Conservation (phyloP, 2,888 invertebrate genomes). For the Tipula helvola region DNA sequence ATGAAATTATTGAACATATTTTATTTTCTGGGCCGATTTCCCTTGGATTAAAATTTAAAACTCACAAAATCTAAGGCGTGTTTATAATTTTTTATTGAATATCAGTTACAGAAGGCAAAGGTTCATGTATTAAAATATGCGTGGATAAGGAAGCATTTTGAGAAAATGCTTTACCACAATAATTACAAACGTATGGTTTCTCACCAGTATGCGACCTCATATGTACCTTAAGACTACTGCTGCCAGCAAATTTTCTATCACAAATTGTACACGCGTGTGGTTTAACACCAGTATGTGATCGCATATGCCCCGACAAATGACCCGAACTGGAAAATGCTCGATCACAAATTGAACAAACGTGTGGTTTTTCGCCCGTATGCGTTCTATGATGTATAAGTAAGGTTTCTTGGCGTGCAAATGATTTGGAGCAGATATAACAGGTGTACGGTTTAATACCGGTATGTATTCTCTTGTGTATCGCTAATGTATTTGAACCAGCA, state of each 20-base stretch:
- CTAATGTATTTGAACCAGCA: conserved; percentile 20
- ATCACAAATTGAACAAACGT: conserved; percentile 18
- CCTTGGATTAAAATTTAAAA: background rate
- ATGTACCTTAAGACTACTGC: conserved; percentile 20
- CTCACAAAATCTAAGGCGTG: background rate
- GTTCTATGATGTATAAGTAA: conserved; percentile 18
- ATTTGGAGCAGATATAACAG: conserved; percentile 18
- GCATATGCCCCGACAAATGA: conserved; percentile 19
- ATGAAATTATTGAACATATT: background rate
- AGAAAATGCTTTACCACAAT: conserved; percentile 19
- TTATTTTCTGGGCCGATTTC: background rate
- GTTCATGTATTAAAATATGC: conserved; percentile 8
- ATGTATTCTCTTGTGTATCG: conserved; percentile 21
- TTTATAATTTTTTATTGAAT: background rate
- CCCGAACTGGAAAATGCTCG: conserved; percentile 19
- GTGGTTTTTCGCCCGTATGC: conserved; percentile 18
- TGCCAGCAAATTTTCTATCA: conserved; percentile 17
- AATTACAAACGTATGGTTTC: conserved; percentile 17
- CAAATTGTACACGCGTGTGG: conserved; percentile 17
- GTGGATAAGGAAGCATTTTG: conserved; percentile 4
- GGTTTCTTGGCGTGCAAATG: conserved; percentile 19
- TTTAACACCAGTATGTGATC: conserved; percentile 18
- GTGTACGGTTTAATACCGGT: conserved; percentile 18
- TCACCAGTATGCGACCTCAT: conserved; percentile 21
- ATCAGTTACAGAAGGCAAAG: background rate